Evolutionary conservation across 2,113 vertebrate species (phyloP), one percentile per base, ranked within the genome.

Genomic region (Galemys pyrenaicus): DNA sequence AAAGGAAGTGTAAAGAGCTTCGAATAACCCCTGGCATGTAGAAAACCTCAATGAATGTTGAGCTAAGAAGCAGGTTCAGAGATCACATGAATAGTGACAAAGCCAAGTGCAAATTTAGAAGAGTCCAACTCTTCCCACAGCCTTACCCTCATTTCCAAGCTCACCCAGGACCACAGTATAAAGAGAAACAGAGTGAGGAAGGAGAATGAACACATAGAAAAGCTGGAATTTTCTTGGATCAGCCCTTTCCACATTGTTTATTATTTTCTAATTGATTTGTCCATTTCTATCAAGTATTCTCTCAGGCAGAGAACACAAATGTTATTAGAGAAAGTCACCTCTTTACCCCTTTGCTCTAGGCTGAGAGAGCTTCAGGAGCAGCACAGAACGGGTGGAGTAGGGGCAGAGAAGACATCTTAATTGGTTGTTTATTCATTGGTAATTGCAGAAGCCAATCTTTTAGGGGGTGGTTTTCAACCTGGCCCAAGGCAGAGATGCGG

Each of bases 381-480:
- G 86, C 75, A 54, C 65, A 22, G 32, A 41, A 17, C 12, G 46
- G 82, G 70, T 32, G 22, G 54, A 10, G 39, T 51, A 65, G 5
- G 51, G 44, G 44, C 6, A 2, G 28, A 20, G 77, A 78, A 87
- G 65, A 75, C 6, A 51, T 92, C 92, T 95, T 95, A 94, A 95
- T 92, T 94, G 87, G 95, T 74, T 94, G 93, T 96, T 97, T 94
- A 84, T 91, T 91, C 91, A 67, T 65, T 51, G 41, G 32, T 95
- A 97, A 96, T 87, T 95, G 73, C 67, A 93, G 84, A 88, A 85
- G 88, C 71, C 87, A 89, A 41, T 94, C 87, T 97, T 94, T 92
- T n/a, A 54, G 77, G 78, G 73, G 92, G 84, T 90, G 84, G 70
- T 62, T 92, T 92, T 96, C 87, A 83, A 77, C 56, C 70, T 83